These are phyloP conservation scores for Datnioides undecimradiatus DNA, from an alignment of 2,113 vertebrate species.

Conservation along the genomic window DNA sequence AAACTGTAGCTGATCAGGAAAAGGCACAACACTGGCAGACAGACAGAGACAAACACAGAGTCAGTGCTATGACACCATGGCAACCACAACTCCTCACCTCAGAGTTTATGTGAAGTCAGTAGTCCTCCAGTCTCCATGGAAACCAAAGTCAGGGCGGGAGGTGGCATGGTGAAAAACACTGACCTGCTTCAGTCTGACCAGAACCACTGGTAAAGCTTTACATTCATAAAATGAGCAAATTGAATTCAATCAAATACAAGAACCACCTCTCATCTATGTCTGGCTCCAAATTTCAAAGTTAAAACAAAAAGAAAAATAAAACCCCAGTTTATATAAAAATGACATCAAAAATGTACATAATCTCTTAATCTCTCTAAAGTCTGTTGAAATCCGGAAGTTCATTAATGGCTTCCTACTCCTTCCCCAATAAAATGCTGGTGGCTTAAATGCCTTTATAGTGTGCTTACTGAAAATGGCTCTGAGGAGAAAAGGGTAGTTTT, in stretches of 20 bases:
- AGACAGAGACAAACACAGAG: constrained; percentile 43
- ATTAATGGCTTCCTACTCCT: constrained; percentile 60
- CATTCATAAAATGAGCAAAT: constrained; percentile 75
- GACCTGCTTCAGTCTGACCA: constrained; percentile 44
- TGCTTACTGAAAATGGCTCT: constrained; percentile 70
- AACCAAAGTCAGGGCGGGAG: constrained; percentile 43
- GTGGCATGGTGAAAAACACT: constrained; percentile 21
- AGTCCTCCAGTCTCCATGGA: constrained; percentile 56
- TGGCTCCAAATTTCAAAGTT: constrained; percentile 67
- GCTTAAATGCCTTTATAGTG: constrained; percentile 63
- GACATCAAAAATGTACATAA: constrained; percentile 74
- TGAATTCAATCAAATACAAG: constrained; percentile 70
- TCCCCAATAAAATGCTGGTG: constrained; percentile 47
- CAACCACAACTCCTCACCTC: constrained; percentile 48
- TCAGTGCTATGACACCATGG: constrained; percentile 37
- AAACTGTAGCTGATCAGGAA: constrained; percentile 54
- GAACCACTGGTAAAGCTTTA: constrained; percentile 74
- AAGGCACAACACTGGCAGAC: constrained; percentile 66
- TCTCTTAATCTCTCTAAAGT: constrained; percentile 66
- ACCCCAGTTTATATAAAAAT: constrained; percentile 82
- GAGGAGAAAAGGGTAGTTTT: constrained; percentile 68
- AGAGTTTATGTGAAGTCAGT: constrained; percentile 59
- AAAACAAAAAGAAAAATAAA: constrained; percentile 62
- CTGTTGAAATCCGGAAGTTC: constrained; percentile 68
- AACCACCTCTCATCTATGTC: constrained; percentile 66